Percentiles rank a stretch among this genome's conserved stretches.
These are phyloP conservation scores for Podabrus alpinus DNA, from an alignment of 2,888 invertebrate genomes.

Conservation along the genomic window DNA sequence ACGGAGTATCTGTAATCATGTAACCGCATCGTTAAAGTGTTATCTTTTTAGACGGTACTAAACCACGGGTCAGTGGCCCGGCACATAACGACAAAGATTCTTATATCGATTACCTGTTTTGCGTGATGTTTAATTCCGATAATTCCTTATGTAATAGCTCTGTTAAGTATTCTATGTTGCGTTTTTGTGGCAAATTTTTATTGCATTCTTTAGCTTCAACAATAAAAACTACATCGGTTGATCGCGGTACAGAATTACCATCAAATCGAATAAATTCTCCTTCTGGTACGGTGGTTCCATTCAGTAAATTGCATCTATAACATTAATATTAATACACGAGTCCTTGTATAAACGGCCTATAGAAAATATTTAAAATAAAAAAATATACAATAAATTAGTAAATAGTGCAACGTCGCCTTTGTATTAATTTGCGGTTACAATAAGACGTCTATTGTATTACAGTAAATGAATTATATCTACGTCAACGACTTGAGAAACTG, in stretches of 20 bases:
- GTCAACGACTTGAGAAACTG: not conserved
- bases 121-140: constrained; percentile 60
- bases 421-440: constrained; percentile 6
- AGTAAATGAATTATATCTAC: not conserved
- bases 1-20: constrained; percentile 70
- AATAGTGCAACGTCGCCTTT: constrained; percentile 5
- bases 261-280: constrained; percentile 74
- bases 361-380: not conserved
- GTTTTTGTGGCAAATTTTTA: constrained; percentile 65
- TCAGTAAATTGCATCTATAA: constrained; percentile 69
- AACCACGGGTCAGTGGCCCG: constrained; percentile 24
- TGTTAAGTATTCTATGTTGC: constrained; percentile 72
- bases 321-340: constrained; percentile 30
- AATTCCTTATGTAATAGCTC: constrained; percentile 72
- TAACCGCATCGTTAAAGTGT: constrained; percentile 23
- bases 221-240: constrained; percentile 86
- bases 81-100: constrained; percentile 22
- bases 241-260: constrained; percentile 62
- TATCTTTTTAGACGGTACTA: constrained; percentile 12
- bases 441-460: constrained; percentile 8
- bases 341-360: not conserved
- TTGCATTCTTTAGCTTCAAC: constrained; percentile 88
- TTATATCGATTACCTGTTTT: constrained; percentile 63
- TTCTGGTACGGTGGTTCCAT: constrained; percentile 73
- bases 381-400: not conserved